These are phyloP conservation scores for Pseudochirops corinnae DNA, from an alignment of 2,797 vertebrate species.

Conservation along the genomic window DNA sequence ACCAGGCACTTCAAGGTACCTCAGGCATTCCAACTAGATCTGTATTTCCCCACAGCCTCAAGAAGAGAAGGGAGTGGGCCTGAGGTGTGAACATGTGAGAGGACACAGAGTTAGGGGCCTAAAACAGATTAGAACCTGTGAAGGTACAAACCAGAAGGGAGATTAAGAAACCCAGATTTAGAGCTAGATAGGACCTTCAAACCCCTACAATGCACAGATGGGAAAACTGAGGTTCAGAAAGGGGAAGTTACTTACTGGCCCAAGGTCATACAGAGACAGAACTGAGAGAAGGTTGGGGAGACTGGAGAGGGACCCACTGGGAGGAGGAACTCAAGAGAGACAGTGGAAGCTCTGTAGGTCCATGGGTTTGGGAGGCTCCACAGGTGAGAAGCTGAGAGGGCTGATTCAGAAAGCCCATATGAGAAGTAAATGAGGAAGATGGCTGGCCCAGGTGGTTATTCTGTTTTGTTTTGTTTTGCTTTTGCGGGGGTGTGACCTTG, in stretches of 20 bases:
- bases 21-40: background rate
- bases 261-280: background rate
- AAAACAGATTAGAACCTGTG: background rate
- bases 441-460: background rate
- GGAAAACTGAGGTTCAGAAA: background rate
- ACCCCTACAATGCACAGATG: background rate
- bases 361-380: background rate
- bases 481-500: constrained; percentile 2
- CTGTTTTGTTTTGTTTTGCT: background rate
- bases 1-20: constrained; percentile 17
- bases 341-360: background rate
- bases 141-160: background rate
- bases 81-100: background rate
- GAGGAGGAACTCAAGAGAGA: background rate
- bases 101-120: background rate
- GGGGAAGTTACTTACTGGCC: background rate
- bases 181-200: background rate
- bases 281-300: background rate
- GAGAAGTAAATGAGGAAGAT: background rate
- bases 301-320: background rate
- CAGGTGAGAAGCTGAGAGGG: background rate
- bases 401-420: background rate
- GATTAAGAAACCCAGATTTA: background rate
- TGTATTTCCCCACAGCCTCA: background rate
- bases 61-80: background rate